These are phyloP conservation scores for Spodoptera litura DNA, from an alignment of 1,140 invertebrate genomes.

Conservation along the genomic window DNA sequence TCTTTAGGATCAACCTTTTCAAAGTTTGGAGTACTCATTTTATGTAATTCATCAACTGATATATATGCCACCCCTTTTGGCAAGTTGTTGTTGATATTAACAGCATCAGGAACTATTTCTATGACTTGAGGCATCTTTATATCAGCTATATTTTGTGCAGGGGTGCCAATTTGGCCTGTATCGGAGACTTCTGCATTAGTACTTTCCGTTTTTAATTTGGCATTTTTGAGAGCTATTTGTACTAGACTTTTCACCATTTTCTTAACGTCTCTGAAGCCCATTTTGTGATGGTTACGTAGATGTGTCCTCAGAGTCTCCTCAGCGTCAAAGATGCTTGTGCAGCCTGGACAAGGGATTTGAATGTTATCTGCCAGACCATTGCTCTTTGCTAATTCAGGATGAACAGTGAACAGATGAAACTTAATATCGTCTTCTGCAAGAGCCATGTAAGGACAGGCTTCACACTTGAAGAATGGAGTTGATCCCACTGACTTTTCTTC, in stretches of 20 bases:
- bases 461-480: conserved; percentile 82
- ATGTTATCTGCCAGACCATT: conserved; percentile 81
- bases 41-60: conserved; percentile 80
- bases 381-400: conserved; percentile 76
- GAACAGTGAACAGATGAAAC: conserved; percentile 81
- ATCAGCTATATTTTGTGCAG: conserved; percentile 62
- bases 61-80: conserved; percentile 81
- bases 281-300: conserved; percentile 83
- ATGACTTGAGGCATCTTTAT: conserved; percentile 80
- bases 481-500: conserved; percentile 83
- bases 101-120: conserved; percentile 78
- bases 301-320: conserved; percentile 80
- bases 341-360: conserved; percentile 80
- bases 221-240: conserved; percentile 81
- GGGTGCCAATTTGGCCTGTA: conserved; percentile 17
- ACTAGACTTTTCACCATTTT: conserved; percentile 83
- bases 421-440: conserved; percentile 83
- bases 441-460: conserved; percentile 83
- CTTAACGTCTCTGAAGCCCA: conserved; percentile 82
- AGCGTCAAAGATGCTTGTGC: conserved; percentile 76
- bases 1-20: conserved; percentile 81
- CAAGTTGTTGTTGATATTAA: conserved; percentile 68
- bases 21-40: conserved; percentile 83
- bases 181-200: conserved; percentile 50
- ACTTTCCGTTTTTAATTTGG: conserved; percentile 79